These are phyloP conservation scores for Drosophila multiciliata DNA, from an alignment of 2,888 invertebrate genomes.

Conservation along the genomic window DNA sequence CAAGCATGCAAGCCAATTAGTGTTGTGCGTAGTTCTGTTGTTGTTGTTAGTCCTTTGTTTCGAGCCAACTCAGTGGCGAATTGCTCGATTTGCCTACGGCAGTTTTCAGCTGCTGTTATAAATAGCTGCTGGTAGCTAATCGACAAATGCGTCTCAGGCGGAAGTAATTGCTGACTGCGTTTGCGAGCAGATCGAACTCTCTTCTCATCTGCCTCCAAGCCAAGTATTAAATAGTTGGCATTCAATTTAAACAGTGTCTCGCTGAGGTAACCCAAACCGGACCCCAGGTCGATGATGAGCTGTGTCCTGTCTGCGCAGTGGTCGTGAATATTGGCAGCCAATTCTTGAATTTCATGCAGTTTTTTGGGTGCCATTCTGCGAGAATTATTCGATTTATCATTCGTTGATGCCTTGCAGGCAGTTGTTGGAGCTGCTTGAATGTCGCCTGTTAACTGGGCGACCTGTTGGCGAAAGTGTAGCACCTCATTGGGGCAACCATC, in stretches of 20 bases:
- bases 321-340: slow-evolving; percentile 86
- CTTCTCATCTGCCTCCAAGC: slow-evolving; percentile 88
- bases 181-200: slow-evolving; percentile 87
- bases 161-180: slow-evolving; percentile 87
- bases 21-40: slow-evolving; percentile 26
- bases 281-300: slow-evolving; percentile 90
- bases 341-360: slow-evolving; percentile 88
- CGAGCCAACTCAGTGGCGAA: slow-evolving; percentile 83
- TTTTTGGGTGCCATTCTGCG: slow-evolving; percentile 87
- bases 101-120: slow-evolving; percentile 85
- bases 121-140: slow-evolving; percentile 88
- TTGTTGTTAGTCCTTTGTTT: slow-evolving; percentile 1
- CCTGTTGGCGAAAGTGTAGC: slow-evolving; percentile 69
- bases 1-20: slow-evolving; percentile 91
- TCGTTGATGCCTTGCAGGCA: background rate
- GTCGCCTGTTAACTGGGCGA: slow-evolving; percentile 64
- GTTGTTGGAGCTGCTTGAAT: slow-evolving; percentile 24
- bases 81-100: slow-evolving; percentile 85
- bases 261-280: slow-evolving; percentile 91
- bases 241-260: slow-evolving; percentile 88
- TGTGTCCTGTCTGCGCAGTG: slow-evolving; percentile 83
- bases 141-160: slow-evolving; percentile 84
- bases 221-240: slow-evolving; percentile 87
- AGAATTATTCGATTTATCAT: background rate
- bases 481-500: slow-evolving; percentile 22